Evolutionary conservation across 2,888 invertebrate species (phyloP), one percentile per base, ranked within the genome.

Genomic region (Sclerodermus sp.): DNA sequence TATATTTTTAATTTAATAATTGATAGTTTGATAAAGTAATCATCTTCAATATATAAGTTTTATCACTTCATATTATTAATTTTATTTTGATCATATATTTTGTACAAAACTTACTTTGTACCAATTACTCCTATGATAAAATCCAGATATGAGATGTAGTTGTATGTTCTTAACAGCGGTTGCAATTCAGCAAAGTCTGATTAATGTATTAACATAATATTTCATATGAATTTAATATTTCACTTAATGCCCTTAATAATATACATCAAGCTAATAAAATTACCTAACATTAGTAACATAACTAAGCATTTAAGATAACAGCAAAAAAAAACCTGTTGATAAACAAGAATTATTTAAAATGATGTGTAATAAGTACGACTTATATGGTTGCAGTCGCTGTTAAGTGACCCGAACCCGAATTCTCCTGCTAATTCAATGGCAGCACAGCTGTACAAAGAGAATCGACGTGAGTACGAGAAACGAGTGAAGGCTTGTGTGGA

Each of bases 341-440:
- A 6, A 38, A 44, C 17, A 44, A 17, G 14, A 18, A 36, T 17
- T 16, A 12, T 36, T 18, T 32, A 47, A 41, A 59, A 32, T 29
- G 34, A 47, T 40, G 47, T 58, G 16, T 67, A 61, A 64, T 42
- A 41, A 58, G 48, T 59, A 64, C 60, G 67, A 68, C 67, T 70
- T 72, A 62, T 72, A 62, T 81, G 70, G 70, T 88, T 90, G 76
- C 88, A 98, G 95, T 97, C 97, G 76, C 86, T 99, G 83, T 85
- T 99, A 82, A 98, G 98, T 87, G 98, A 99, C 84, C 98, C 98
- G 59, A 99, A 99, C 83, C 98, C 98, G 66, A 98, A 98, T 84
- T 97, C 96, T 68, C 98, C 98, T 74, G 98, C 98, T 70, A 99
- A 99, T 82, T 96, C 96, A 70, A 92, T 96, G 87, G 98, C 98